Percentiles rank a stretch among this genome's conserved stretches.
phyloP scores from a whole-genome alignment of 2,888 invertebrate species.

The Miltochrista miniata region DNA sequence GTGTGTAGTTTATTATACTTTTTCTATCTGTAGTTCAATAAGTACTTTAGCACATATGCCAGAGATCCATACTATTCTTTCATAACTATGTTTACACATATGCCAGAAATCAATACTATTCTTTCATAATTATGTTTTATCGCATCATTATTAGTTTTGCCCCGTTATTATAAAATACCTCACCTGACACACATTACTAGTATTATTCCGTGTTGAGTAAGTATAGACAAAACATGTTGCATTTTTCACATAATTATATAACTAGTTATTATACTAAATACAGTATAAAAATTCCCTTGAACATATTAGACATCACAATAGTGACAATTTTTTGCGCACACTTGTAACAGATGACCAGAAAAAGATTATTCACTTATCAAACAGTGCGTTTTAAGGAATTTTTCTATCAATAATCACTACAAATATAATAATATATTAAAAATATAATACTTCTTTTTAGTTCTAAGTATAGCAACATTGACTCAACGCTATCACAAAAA shows the following conservation, averaged over 20 bases:
- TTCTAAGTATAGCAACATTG: neutral
- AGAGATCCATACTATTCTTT: too few relatives aligned
- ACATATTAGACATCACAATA: conserved; percentile 26
- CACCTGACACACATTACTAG: too few relatives aligned
- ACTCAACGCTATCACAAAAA: too few relatives aligned
- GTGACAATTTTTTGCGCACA: conserved; percentile 27
- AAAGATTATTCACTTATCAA: neutral
- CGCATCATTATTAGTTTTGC: too few relatives aligned
- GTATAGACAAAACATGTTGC: neutral
- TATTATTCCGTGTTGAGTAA: too few relatives aligned
- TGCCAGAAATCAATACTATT: too few relatives aligned
- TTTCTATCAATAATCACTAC: neutral
- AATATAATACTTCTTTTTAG: conserved; percentile 7
- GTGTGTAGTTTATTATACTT: too few relatives aligned
- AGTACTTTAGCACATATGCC: too few relatives aligned
- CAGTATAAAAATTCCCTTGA: conserved; percentile 20
- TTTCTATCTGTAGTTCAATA: too few relatives aligned
- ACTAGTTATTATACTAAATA: conserved; percentile 20
- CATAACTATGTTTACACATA: too few relatives aligned
- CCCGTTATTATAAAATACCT: too few relatives aligned
- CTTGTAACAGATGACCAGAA: conserved; percentile 20
- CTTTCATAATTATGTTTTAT: too few relatives aligned
- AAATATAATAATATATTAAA: neutral
- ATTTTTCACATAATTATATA: conserved; percentile 5
- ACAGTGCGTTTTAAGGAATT: neutral